A percentile compares a stretch with the other conserved stretches of the same genome.
These are phyloP conservation scores for Hyphantria cunea DNA, from an alignment of 1,140 invertebrate genomes.

Conservation along the genomic window DNA sequence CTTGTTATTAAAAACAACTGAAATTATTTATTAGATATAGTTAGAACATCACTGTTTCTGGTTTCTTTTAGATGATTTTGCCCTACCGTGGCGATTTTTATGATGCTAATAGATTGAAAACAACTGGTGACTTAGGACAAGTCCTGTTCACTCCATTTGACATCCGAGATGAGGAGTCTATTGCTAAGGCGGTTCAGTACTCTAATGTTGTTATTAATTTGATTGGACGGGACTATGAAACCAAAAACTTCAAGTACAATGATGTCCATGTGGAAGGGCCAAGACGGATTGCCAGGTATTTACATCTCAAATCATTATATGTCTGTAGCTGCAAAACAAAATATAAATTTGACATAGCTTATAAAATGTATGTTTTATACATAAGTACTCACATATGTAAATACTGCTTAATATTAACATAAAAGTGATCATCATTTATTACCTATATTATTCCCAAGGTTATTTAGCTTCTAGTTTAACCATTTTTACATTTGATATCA, in stretches of 20 bases:
- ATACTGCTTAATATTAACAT: no score
- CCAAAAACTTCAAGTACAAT: constrained; percentile 92
- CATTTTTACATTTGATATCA: no score
- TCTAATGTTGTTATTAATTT: constrained; percentile 99
- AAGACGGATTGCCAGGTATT: constrained; percentile 85
- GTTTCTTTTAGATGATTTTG: constrained; percentile 89
- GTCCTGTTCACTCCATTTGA: constrained; percentile 94
- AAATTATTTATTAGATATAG: no score
- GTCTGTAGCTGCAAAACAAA: not conserved
- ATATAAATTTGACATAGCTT: no score
- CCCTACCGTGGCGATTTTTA: constrained; percentile 96
- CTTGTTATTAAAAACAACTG: no score
- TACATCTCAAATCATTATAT: no score
- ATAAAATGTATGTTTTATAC: no score
- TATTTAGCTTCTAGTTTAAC: no score
- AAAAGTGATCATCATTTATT: no score
- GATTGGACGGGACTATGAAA: constrained; percentile 95
- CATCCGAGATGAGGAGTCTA: constrained; percentile 93
- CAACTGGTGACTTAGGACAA: constrained; percentile 97
- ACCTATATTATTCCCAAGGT: no score
- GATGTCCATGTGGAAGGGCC: constrained; percentile 92
- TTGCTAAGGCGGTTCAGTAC: constrained; percentile 94
- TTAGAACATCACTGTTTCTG: not conserved
- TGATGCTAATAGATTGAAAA: constrained; percentile 88
- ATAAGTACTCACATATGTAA: no score